phyloP scores from a whole-genome alignment of 2,113 vertebrate species.

The Phoxinus phoxinus region DNA sequence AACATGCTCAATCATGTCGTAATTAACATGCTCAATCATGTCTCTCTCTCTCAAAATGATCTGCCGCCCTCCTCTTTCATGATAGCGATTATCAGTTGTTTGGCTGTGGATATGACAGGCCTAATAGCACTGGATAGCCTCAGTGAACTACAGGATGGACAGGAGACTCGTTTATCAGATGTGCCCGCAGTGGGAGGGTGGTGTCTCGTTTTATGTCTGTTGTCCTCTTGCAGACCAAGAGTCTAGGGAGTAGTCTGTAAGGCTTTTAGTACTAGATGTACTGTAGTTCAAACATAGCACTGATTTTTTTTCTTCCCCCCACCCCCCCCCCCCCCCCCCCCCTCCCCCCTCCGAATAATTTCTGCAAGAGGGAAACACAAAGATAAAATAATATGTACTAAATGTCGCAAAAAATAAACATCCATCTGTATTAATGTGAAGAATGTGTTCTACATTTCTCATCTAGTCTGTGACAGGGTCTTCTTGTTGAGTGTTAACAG shows the following conservation, averaged over 20 bases:
- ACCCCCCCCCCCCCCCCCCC: no score
- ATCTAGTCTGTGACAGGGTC: background rate
- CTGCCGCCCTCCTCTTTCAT: constrained; percentile 35
- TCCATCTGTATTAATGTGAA: background rate
- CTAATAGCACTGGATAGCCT: constrained; percentile 45
- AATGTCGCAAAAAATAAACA: background rate
- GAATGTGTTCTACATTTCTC: background rate
- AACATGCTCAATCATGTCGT: constrained; percentile 68
- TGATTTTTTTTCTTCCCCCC: no score
- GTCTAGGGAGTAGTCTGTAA: background rate
- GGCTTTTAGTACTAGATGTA: constrained; percentile 13
- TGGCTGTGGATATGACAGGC: constrained; percentile 43
- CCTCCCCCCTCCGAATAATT: no score
- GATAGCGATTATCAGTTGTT: constrained; percentile 50
- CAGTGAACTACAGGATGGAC: constrained; percentile 10
- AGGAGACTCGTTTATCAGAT: constrained; percentile 28
- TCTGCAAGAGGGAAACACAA: background rate
- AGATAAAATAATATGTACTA: background rate
- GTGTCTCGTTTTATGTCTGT: constrained; percentile 23
- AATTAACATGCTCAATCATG: constrained; percentile 70
- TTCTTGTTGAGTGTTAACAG: constrained; percentile 8
- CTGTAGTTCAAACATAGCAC: background rate
- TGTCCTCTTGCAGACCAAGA: constrained; percentile 20
- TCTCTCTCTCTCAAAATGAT: constrained; percentile 47
- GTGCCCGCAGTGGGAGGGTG: constrained; percentile 14